Conservation (phyloP, 2,888 invertebrate genomes). For the Apotomis capreana region DNA sequence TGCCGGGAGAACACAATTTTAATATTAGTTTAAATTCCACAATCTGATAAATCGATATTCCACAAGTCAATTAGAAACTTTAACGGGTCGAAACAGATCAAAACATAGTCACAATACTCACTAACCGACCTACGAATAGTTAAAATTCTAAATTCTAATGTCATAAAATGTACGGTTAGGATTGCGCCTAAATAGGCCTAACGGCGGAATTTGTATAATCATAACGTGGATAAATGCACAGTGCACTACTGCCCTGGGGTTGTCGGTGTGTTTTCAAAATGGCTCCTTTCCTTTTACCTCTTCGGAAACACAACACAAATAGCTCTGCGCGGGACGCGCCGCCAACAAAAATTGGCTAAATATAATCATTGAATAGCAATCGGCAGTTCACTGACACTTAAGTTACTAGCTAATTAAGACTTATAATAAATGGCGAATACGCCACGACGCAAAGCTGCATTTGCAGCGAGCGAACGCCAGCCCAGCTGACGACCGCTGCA, state of each 20-base stretch:
- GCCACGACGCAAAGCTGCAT: constrained; percentile 60
- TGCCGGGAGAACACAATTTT: constrained; percentile 72
- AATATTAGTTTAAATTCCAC: constrained; percentile 78
- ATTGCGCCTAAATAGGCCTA: constrained; percentile 66
- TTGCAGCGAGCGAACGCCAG: constrained; percentile 64
- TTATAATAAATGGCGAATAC: constrained; percentile 48
- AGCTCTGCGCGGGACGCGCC: constrained; percentile 72
- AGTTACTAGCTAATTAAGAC: constrained; percentile 44
- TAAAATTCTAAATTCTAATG: constrained; percentile 67
- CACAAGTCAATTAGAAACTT: constrained; percentile 75
- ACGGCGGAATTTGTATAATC: constrained; percentile 64
- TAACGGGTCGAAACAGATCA: constrained; percentile 71
- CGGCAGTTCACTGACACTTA: constrained; percentile 58
- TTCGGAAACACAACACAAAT: constrained; percentile 95
- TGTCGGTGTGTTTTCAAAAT: constrained; percentile 94
- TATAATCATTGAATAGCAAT: constrained; percentile 49
- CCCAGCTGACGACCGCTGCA: constrained; percentile 54
- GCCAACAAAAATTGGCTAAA: constrained; percentile 48
- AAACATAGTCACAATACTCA: constrained; percentile 73
- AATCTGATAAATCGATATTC: constrained; percentile 76
- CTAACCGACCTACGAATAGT: constrained; percentile 72
- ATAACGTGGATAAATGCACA: constrained; percentile 71
- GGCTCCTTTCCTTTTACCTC: constrained; percentile 94
- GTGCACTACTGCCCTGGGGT: constrained; percentile 73
- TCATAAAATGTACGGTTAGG: constrained; percentile 67